Conservation (phyloP, 1,140 invertebrate species). For the Telenomus remus region DNA sequence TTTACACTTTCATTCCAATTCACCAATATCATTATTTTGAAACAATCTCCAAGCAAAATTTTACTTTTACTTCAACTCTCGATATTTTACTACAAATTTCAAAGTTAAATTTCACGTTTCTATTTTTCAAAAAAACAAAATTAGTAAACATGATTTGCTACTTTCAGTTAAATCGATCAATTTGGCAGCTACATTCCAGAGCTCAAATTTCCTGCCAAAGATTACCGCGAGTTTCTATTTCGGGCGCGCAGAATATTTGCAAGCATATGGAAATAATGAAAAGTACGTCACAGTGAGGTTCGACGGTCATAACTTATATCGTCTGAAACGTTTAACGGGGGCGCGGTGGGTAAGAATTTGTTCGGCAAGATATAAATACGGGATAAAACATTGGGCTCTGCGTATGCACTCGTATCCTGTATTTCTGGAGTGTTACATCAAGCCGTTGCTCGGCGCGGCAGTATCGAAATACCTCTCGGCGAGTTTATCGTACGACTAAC, state of each 20-base stretch:
- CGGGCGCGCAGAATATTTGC: neutral
- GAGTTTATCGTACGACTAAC: conserved; percentile 57
- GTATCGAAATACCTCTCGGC: conserved; percentile 53
- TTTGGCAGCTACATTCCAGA: no score
- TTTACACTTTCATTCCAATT: no score
- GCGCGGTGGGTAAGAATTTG: conserved; percentile 20
- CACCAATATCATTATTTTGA: no score
- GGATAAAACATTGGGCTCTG: conserved; percentile 17
- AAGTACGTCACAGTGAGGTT: neutral
- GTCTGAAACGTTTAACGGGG: conserved; percentile 4
- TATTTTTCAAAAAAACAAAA: no score
- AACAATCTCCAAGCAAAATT: no score
- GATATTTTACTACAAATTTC: no score
- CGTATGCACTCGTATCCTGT: conserved; percentile 38
- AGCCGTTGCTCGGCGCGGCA: conserved; percentile 32
- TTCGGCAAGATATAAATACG: conserved; percentile 19
- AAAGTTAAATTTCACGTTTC: no score
- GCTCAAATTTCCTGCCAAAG: no score
- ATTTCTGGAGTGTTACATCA: conserved; percentile 52
- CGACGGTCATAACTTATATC: conserved; percentile 23
- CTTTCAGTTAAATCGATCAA: no score
- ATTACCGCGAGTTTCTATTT: no score
- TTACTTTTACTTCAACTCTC: no score
- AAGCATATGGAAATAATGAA: neutral
- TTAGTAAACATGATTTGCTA: no score